Evolutionary conservation across 2,888 invertebrate genomes (phyloP).

Genomic region (Alentia gelatinosa): DNA sequence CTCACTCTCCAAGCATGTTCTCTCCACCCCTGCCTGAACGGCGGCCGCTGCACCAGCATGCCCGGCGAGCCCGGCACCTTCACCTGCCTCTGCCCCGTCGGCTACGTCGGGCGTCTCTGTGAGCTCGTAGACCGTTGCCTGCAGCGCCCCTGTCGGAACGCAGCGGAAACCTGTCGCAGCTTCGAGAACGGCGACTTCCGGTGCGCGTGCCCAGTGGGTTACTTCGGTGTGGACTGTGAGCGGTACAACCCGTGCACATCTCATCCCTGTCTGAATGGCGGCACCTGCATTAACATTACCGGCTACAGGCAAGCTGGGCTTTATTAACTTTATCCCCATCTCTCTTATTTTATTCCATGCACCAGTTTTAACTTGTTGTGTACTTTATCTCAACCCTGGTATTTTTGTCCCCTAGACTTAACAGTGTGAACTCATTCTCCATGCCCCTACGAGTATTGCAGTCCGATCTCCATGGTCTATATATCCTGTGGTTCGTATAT

Average conservation of each 20-base stretch:
- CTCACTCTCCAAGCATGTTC: constrained; percentile 49
- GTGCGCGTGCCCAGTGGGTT: constrained; percentile 60
- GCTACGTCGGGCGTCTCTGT: constrained; percentile 70
- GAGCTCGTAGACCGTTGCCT: constrained; percentile 14
- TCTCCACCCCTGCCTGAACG: constrained; percentile 44
- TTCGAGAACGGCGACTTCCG: constrained; percentile 39
- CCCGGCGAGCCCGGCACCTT: constrained; percentile 3
- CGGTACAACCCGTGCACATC: constrained; percentile 60
- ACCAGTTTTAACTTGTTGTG: no score
- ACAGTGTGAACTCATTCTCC: no score
- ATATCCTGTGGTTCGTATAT: no score
- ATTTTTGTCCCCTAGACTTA: no score
- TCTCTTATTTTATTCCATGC: no score
- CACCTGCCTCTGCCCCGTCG: constrained; percentile 71
- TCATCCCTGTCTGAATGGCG: constrained; percentile 57
- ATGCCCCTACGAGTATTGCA: no score
- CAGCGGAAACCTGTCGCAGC: background rate
- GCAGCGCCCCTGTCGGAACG: constrained; percentile 60
- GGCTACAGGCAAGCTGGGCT: constrained; percentile 65
- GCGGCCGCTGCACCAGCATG: constrained; percentile 23
- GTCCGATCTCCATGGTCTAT: no score
- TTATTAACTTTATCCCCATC: no score
- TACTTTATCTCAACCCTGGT: no score
- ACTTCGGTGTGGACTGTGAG: constrained; percentile 62
- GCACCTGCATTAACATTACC: constrained; percentile 62